These are phyloP conservation scores for Leucopsar rothschildi DNA, from an alignment of 2,113 vertebrate genomes.

Conservation along the genomic window DNA sequence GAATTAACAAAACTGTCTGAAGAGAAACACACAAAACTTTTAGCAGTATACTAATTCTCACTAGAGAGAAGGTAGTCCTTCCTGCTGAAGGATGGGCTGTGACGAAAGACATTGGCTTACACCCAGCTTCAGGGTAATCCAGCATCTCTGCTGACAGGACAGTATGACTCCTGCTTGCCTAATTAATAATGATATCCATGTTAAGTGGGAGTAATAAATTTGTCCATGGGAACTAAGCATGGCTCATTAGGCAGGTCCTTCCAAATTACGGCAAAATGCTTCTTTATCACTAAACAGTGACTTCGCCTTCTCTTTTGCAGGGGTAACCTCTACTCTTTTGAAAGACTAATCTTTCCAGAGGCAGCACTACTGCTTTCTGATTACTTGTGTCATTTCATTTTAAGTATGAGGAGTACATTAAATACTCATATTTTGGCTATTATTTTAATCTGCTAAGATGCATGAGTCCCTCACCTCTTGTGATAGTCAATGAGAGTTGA, in stretches of 20 bases:
- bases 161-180: slow-evolving; percentile 17
- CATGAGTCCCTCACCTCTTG: neutral
- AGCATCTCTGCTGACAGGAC: slow-evolving; percentile 20
- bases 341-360: neutral
- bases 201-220: slow-evolving; percentile 48
- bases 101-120: neutral
- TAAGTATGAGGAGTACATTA: neutral
- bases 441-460: neutral
- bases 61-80: neutral
- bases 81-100: neutral
- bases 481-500: neutral
- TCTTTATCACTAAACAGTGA: neutral
- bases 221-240: slow-evolving; percentile 19
- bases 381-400: neutral
- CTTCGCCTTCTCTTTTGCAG: neutral
- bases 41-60: neutral
- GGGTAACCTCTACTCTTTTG: neutral
- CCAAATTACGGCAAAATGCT: slow-evolving; percentile 31
- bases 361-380: neutral
- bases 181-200: slow-evolving; percentile 54
- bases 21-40: neutral
- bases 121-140: neutral
- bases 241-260: slow-evolving; percentile 43
- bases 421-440: neutral
- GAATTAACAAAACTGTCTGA: neutral